Evolutionary conservation across 1,140 invertebrate species (phyloP).

Genomic region (Pygmarrhopalites habei): DNA sequence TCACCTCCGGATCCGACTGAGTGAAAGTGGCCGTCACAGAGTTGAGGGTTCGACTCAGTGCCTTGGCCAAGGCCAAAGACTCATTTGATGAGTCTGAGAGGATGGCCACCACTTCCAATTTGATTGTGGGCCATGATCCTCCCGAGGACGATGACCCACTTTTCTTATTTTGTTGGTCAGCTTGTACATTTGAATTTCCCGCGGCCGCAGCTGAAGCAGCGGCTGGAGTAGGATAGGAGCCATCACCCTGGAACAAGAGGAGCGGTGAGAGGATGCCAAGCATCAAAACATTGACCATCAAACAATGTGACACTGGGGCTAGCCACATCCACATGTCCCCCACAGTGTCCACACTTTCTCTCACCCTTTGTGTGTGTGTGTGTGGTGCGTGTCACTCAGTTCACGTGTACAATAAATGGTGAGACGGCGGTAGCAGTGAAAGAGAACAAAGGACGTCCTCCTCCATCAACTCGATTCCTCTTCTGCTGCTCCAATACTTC

Average conservation of each 20-base stretch:
- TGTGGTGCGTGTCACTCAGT: too few species aligned
- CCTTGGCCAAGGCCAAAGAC: slow-evolving; percentile 22
- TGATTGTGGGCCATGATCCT: not conserved
- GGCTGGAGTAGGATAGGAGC: not conserved
- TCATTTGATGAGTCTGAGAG: slow-evolving; percentile 24
- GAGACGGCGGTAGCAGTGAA: too few species aligned
- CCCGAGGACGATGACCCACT: not conserved
- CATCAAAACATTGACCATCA: not conserved
- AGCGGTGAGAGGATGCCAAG: not conserved
- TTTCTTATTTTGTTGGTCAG: not conserved
- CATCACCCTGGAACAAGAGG: not conserved
- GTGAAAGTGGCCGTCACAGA: slow-evolving; percentile 11
- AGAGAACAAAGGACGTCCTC: too few species aligned
- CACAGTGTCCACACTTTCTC: too few species aligned
- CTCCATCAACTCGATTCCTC: too few species aligned
- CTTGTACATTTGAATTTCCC: not conserved
- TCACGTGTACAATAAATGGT: too few species aligned
- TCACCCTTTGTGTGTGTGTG: too few species aligned
- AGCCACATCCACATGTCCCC: not conserved
- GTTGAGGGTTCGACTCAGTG: slow-evolving; percentile 26
- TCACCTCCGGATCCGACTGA: not conserved
- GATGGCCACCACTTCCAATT: slow-evolving; percentile 27
- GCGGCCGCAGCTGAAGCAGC: not conserved
- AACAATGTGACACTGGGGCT: not conserved
- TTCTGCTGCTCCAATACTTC: too few species aligned